These are phyloP conservation scores for Mormyrus lacerda DNA, from an alignment of 2,113 vertebrate species.

Conservation along the genomic window DNA sequence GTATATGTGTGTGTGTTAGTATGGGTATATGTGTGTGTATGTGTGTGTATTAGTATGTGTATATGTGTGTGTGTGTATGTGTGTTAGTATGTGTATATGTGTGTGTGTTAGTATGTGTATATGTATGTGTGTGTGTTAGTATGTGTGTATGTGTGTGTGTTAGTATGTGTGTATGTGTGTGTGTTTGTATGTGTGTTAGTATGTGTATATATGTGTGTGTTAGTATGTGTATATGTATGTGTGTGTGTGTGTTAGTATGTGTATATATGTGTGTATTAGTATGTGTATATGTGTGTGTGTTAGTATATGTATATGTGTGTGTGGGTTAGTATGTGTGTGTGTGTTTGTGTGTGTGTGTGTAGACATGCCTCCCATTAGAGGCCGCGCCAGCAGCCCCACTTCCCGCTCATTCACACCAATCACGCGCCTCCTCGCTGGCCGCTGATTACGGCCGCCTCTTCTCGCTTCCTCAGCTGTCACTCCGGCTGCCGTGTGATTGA, in stretches of 20 bases:
- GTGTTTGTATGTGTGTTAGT: background rate
- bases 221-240: background rate
- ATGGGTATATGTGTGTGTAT: background rate
- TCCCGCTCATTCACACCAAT: slow-evolving; percentile 38
- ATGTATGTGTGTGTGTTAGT: background rate
- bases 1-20: background rate
- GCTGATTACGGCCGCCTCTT: slow-evolving; percentile 96
- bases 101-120: background rate
- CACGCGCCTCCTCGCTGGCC: slow-evolving; percentile 58
- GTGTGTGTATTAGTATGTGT: background rate
- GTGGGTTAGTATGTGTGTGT: background rate
- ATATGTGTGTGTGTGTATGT: background rate
- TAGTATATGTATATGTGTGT: background rate
- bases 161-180: background rate
- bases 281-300: background rate
- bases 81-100: too few species aligned
- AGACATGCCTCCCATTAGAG: slow-evolving; percentile 11
- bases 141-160: background rate
- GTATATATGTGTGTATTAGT: background rate
- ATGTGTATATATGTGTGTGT: background rate
- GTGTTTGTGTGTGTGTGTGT: slow-evolving; percentile 15
- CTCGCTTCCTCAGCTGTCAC: slow-evolving; percentile 99
- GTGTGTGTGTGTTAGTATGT: background rate
- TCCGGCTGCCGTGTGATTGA: slow-evolving; percentile 98
- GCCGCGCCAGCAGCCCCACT: background rate